Evolutionary conservation across 2,888 invertebrate genomes (phyloP), one percentile per base, ranked within the genome.

Genomic region (Cataglyphis livida): DNA sequence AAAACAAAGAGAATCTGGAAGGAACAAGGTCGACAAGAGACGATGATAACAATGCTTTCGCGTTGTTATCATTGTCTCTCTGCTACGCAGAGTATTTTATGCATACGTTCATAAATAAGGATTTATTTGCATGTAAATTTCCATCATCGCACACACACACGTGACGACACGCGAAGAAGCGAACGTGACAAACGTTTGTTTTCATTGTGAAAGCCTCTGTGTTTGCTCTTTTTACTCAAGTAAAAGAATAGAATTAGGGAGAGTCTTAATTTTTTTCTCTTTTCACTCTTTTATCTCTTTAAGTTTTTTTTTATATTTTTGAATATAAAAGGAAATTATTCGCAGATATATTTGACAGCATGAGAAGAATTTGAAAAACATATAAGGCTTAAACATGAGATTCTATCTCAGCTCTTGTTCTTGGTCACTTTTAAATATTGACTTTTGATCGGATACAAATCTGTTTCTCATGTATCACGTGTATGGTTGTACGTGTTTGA

Each of bases 371-470:
- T 51, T 51, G n/a, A 48, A 38, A 57, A 38, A 38, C 21, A 5
- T 25, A 10, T 3, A 18, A 10, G 25, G 6, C n/a, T 59, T 71
- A 57, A 21, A 57, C 10, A 18, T 18, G 15, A 21, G 3, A 18
- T 57, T 71, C 35, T 35, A 32, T 32, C 4, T 41, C 38, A 41
- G 12, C 18, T 51, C 51, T 51, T 51, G 28, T 12, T 38, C n/a
- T 7, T 38, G 64, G 64, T 62, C 15, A 44, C 3, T 62, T 32
- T 44, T 44, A 44, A 74, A 62, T 48, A n/a, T 62, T 32, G 74
- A 74, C 51, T 51, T n/a, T 51, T 62, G 44, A 64, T 62, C 64
- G 10, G 18, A 32, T 32, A 38, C 4, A 59, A 25, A n/a, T n/a
- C 28, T 41, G 6, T 32, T 74, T 74, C 32, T 15, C 32, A 32